Percentiles rank a stretch among this genome's conserved stretches.
These are phyloP conservation scores for Hydra vulgaris DNA, from an alignment of 30 jellyfish, hydroid and myxozoan genomes.

Conservation along the genomic window DNA sequence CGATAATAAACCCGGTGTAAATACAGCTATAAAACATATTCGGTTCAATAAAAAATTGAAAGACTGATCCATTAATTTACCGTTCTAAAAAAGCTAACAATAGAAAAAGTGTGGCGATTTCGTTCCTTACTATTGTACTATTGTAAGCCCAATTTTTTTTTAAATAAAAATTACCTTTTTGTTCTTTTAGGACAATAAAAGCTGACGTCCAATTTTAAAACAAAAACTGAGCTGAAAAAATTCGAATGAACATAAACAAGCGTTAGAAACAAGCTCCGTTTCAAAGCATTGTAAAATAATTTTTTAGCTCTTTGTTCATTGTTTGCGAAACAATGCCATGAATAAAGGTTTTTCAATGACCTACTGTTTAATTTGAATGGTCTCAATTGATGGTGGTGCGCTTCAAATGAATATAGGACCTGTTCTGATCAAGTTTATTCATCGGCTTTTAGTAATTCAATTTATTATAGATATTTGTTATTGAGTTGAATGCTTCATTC, in stretches of 20 bases:
- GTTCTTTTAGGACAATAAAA: neutral
- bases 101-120: too few species aligned
- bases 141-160: too few species aligned
- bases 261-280: neutral
- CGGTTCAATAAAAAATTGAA: too few species aligned
- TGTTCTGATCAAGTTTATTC: neutral
- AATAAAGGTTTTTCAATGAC: constrained; percentile 14
- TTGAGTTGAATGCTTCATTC: neutral
- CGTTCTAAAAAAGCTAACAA: too few species aligned
- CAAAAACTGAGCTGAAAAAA: neutral
- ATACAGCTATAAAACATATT: neutral
- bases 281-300: neutral
- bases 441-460: neutral
- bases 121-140: too few species aligned
- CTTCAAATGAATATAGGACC: neutral
- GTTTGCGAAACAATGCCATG: constrained; percentile 10
- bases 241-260: neutral
- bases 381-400: constrained; percentile 17
- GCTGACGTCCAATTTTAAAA: neutral
- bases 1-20: neutral
- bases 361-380: constrained; percentile 16
- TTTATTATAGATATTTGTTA: neutral
- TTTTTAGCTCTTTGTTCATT: constrained; percentile 2
- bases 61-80: too few species aligned
- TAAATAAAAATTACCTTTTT: neutral